Evolutionary conservation across 2,113 vertebrate species (phyloP).

Genomic region (Chrysochloris asiatica): DNA sequence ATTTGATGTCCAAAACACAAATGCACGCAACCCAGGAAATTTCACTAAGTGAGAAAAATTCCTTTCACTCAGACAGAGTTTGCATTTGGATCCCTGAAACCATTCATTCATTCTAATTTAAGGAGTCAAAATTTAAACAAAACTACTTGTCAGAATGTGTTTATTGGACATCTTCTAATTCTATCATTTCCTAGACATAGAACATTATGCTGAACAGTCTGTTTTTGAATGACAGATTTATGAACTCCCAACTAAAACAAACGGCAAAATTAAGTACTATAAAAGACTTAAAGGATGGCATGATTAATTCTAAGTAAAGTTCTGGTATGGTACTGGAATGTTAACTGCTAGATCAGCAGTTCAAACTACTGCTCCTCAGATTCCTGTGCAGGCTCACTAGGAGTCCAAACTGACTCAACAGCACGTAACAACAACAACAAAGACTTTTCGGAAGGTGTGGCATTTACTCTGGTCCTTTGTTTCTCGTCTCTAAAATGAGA

Average conservation of each 20-base stretch:
- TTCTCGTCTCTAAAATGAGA: slow-evolving; percentile 1
- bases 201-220: neutral
- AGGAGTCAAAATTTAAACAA: neutral
- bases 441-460: neutral
- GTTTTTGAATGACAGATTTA: neutral
- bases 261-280: neutral
- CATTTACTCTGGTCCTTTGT: neutral
- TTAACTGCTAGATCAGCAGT: no score
- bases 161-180: neutral
- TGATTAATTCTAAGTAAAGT: neutral
- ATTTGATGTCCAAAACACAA: neutral
- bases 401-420: no score
- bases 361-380: no score
- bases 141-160: neutral
- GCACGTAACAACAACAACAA: no score
- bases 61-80: neutral
- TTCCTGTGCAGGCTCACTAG: no score
- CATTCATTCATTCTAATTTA: neutral
- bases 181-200: neutral
- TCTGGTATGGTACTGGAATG: no score
- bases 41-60: neutral
- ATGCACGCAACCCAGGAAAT: slow-evolving; percentile 9
- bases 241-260: neutral
- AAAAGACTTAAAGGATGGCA: neutral
- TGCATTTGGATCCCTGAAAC: neutral